Evolutionary conservation across 2,113 vertebrate genomes (phyloP), one percentile per base, ranked within the genome.

Genomic region (Glaucidium brasilianum): DNA sequence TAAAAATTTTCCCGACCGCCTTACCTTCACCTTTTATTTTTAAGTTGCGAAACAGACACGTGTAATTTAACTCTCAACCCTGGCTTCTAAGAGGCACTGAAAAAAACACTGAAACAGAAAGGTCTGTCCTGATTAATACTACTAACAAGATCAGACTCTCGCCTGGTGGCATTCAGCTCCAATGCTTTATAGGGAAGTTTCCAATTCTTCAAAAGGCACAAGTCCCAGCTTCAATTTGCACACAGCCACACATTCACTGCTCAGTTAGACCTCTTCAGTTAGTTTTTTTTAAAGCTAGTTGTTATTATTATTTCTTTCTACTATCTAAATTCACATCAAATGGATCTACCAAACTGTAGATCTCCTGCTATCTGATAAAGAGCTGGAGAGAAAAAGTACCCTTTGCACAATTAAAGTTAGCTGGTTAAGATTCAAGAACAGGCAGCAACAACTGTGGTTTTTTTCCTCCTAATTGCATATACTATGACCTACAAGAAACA

Each of bases 401-500:
- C 32, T 63, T 85, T 30, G 68, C 35, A 72, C 66, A 86, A 92
- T 84, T 88, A 93, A 76, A 92, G 79, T 41, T 82, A 90, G 68
- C 69, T 74, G 85, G 87, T 83, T 69, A 91, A 93, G 32, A 97
- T 53, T 92, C 88, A 86, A 76, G 71, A 92, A 63, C 2, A 45
- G 39, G 69, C 74, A 86, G 30, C 76, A 96, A 89, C 88, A 88
- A 77, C 56, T 66, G 10, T 2, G 18, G 0, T 10, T 94, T 77
- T 85, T 86, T 66, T 34, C 85, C 35, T 87, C 53, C 53, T 74
- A 82, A 90, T 27, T 92, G 78, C 78, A 69, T 74, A 94, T 88
- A 85, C 86, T 88, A 72, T 91, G 90, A 92, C 92, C 96, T 96
- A 85, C 75, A 96, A 96, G 83, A 93, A 97, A 90, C 80, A 95